phyloP scores from a whole-genome alignment of 2,888 invertebrate genomes.

The Rhingia rostrata region DNA sequence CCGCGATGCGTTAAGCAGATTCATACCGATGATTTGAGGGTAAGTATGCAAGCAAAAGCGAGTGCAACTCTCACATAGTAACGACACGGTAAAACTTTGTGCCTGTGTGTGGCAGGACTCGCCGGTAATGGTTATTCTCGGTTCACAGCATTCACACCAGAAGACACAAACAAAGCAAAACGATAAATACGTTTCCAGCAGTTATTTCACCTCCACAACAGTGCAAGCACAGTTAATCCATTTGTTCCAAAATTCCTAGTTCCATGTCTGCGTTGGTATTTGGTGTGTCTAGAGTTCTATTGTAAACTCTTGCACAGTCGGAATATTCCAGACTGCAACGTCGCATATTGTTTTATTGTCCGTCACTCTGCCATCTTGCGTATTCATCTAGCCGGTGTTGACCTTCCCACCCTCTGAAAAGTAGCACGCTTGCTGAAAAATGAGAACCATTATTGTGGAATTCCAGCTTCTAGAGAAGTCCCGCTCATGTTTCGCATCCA shows the following conservation, averaged over 20 bases:
- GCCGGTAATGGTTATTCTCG: slow-evolving; percentile 46
- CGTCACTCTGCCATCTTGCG: slow-evolving; percentile 56
- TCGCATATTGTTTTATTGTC: slow-evolving; percentile 66
- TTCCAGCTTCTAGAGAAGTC: slow-evolving; percentile 27
- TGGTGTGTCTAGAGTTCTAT: slow-evolving; percentile 11
- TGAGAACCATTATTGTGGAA: slow-evolving; percentile 62
- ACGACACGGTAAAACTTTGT: neutral
- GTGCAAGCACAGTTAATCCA: slow-evolving; percentile 61
- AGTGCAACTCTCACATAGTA: neutral
- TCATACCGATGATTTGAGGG: slow-evolving; percentile 80
- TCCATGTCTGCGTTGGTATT: slow-evolving; percentile 41
- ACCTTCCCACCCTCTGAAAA: slow-evolving; percentile 50
- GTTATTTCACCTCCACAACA: slow-evolving; percentile 52
- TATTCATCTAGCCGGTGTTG: slow-evolving; percentile 53
- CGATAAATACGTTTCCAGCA: slow-evolving; percentile 61
- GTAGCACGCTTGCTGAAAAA: slow-evolving; percentile 63
- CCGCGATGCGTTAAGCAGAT: slow-evolving; percentile 85
- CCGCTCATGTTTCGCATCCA: slow-evolving; percentile 28
- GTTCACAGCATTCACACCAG: slow-evolving; percentile 50
- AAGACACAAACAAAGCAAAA: slow-evolving; percentile 58
- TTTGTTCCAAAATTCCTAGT: slow-evolving; percentile 56
- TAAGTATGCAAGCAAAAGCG: slow-evolving; percentile 75
- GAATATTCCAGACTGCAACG: slow-evolving; percentile 51
- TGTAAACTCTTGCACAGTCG: slow-evolving; percentile 18
- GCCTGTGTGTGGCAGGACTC: neutral